phyloP scores from a whole-genome alignment of 1,140 invertebrate genomes.

The Saccostrea echinata region DNA sequence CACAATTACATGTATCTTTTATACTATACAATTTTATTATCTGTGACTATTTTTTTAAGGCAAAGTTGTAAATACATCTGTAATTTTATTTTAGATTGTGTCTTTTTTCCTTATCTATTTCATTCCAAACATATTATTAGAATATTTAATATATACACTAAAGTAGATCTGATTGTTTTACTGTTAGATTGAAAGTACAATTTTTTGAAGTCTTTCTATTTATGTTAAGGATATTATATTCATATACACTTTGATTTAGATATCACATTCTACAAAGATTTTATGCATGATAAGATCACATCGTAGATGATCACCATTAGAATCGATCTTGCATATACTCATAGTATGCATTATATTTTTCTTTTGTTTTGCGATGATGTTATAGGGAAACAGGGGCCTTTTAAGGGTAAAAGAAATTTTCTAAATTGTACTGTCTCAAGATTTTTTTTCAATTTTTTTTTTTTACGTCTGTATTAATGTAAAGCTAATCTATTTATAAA shows the following conservation, averaged over 20 bases:
- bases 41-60: too few species aligned
- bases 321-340: too few species aligned
- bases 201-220: background rate
- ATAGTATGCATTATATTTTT: background rate
- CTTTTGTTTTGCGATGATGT: background rate
- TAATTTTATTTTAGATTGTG: background rate
- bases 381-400: background rate
- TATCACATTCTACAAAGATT: background rate
- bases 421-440: background rate
- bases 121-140: background rate
- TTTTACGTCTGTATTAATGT: background rate
- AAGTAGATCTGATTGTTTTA: conserved; percentile 24
- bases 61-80: too few species aligned
- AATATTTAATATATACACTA: too few species aligned
- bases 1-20: too few species aligned
- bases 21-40: too few species aligned
- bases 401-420: background rate
- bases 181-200: background rate
- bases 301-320: background rate
- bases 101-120: background rate
- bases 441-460: background rate
- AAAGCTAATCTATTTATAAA: background rate
- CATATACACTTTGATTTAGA: conserved; percentile 6
- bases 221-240: conserved; percentile 24
- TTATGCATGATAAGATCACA: background rate